These are phyloP conservation scores for Anoplophora glabripennis DNA, from an alignment of 1,140 invertebrate species.

Conservation along the genomic window DNA sequence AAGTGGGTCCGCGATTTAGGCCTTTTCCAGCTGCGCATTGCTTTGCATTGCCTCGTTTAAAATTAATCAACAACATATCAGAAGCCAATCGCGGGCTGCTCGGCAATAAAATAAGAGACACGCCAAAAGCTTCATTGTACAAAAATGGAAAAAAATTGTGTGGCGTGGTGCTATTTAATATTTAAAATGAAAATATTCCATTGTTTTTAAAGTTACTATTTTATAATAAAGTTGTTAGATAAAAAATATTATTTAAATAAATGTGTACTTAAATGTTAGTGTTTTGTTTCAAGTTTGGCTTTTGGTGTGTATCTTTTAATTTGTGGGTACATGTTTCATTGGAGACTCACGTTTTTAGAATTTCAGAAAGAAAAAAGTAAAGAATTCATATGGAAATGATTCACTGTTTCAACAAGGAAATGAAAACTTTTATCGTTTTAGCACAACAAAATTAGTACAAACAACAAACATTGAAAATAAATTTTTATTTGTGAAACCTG, in stretches of 20 bases:
- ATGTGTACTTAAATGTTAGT: constrained; percentile 2
- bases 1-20: constrained; percentile 23
- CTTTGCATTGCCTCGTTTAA: constrained; percentile 25
- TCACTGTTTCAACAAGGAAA: too few species aligned
- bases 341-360: background rate
- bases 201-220: constrained; percentile 3
- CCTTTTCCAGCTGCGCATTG: constrained; percentile 18
- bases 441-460: too few species aligned
- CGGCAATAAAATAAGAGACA: constrained; percentile 16
- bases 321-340: background rate
- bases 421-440: too few species aligned
- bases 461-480: too few species aligned
- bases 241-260: constrained; percentile 15
- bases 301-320: constrained; percentile 16
- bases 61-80: constrained; percentile 38
- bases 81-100: constrained; percentile 17
- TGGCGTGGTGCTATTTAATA: constrained; percentile 4
- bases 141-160: constrained; percentile 6
- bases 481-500: too few species aligned
- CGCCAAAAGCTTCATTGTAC: constrained; percentile 18
- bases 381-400: too few species aligned
- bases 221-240: constrained; percentile 11
- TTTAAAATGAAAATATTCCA: constrained; percentile 1
- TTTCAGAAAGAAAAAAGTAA: too few species aligned
- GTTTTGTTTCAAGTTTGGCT: constrained; percentile 1